phyloP scores from a whole-genome alignment of 2,797 vertebrate species.

The Pseudochirops corinnae region DNA sequence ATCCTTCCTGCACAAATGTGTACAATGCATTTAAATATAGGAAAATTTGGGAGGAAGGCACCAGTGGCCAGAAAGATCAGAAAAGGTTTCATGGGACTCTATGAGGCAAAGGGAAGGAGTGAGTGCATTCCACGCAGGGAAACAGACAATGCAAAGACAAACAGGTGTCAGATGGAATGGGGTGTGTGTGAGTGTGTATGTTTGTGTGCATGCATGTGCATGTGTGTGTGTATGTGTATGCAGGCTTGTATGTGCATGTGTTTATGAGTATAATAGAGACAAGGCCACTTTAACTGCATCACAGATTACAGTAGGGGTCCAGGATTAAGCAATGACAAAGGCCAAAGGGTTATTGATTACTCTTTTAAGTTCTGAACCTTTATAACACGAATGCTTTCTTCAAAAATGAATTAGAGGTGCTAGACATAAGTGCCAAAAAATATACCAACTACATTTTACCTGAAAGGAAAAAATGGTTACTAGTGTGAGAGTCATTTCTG shows the following conservation, averaged over 20 bases:
- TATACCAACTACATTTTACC: neutral
- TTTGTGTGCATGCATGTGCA: neutral
- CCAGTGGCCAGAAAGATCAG: neutral
- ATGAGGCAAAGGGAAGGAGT: neutral
- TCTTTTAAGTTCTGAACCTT: neutral
- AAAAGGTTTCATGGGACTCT: neutral
- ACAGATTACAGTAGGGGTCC: neutral
- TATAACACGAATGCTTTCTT: neutral
- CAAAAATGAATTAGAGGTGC: neutral
- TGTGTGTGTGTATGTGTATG: neutral
- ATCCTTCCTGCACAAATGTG: neutral
- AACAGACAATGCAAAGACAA: neutral
- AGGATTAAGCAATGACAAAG: neutral
- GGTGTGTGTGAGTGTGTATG: neutral
- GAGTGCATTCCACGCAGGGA: neutral
- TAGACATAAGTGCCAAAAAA: neutral
- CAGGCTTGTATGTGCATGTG: neutral
- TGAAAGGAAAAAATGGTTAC: neutral
- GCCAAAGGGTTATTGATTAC: neutral
- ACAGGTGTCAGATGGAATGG: neutral
- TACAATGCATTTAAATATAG: neutral
- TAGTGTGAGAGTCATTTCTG: neutral
- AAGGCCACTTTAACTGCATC: neutral
- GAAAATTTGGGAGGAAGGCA: neutral
- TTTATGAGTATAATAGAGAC: neutral